Evolutionary conservation across 2,113 vertebrate species (phyloP).

Genomic region (Arenaria interpres): DNA sequence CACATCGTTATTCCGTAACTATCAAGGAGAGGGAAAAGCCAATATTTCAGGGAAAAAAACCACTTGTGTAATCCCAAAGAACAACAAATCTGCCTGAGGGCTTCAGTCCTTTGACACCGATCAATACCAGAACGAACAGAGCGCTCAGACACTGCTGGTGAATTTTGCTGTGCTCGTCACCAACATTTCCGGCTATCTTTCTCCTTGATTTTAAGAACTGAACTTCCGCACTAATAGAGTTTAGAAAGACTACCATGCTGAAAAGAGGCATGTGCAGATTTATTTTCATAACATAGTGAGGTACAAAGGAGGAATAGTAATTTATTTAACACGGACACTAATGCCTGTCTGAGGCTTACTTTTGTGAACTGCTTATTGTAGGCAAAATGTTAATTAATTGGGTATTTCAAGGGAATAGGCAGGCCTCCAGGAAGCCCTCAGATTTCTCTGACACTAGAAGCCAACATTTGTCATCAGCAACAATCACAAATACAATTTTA

Average conservation of each 20-base stretch:
- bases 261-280: not conserved
- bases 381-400: constrained; percentile 35
- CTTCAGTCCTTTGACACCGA: not conserved
- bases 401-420: constrained; percentile 6
- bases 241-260: not conserved
- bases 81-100: not conserved
- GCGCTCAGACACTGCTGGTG: not conserved
- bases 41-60: not conserved
- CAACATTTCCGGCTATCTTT: not conserved
- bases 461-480: not conserved
- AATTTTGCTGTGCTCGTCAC: not conserved
- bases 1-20: not conserved
- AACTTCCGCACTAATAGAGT: not conserved
- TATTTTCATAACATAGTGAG: not conserved
- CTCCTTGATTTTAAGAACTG: not conserved
- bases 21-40: not conserved
- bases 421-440: not conserved
- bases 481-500: not conserved
- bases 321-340: not conserved
- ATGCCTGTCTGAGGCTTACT: not conserved
- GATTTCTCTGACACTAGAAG: constrained; percentile 1
- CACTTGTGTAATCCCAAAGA: not conserved
- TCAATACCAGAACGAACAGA: not conserved
- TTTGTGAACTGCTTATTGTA: constrained; percentile 17
- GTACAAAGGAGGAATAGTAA: not conserved